Evolutionary conservation across 2,113 vertebrate genomes (phyloP).

Genomic region (Petrocephalus microphthalmus): DNA sequence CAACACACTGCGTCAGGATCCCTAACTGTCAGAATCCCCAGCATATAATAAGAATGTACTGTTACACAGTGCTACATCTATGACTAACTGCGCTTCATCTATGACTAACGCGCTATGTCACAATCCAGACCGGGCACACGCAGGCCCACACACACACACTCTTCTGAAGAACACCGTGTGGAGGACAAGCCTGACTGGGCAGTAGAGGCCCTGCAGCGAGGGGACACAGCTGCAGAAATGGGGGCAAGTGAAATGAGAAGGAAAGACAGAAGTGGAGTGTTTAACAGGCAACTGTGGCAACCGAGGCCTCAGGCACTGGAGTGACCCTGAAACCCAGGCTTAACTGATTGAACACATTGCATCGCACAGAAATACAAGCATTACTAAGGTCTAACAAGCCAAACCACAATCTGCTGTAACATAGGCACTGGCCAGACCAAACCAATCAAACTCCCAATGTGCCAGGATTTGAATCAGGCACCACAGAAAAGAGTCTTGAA

Average conservation of each 20-base stretch:
- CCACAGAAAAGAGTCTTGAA: not conserved
- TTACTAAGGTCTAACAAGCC: not conserved
- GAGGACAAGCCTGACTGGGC: not conserved
- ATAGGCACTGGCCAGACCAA: not conserved
- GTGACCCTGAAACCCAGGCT: not conserved
- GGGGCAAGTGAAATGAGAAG: not conserved
- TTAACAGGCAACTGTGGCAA: not conserved
- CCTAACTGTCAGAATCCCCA: not conserved
- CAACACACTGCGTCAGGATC: not conserved
- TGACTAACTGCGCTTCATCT: not conserved
- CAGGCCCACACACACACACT: not conserved
- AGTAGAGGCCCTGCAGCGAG: conserved; percentile 24
- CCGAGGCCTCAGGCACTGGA: not conserved
- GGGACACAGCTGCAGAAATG: conserved; percentile 41
- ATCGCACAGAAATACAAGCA: not conserved
- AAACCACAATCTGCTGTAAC: not conserved
- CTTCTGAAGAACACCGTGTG: not conserved
- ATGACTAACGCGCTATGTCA: not conserved
- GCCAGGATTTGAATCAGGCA: not conserved
- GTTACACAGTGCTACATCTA: not conserved
- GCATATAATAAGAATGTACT: not conserved
- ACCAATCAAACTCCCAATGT: not conserved
- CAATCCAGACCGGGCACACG: not conserved
- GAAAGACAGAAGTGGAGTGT: not conserved
- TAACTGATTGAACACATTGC: not conserved